Evolutionary conservation across 2,113 vertebrate genomes (phyloP).

Genomic region (Alethe diademata): DNA sequence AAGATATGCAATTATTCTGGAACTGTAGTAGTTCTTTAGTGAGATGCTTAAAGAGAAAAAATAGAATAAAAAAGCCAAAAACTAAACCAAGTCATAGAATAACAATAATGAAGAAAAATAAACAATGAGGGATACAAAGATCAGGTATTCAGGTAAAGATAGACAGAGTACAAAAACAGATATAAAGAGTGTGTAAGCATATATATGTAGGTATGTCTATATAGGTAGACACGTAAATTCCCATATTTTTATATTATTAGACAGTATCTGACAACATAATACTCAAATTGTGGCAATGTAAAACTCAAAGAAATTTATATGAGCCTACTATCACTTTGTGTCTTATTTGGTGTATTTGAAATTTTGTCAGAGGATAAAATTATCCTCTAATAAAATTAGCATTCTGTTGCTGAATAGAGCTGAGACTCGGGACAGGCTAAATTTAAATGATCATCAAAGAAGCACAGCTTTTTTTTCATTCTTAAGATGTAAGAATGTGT

Average conservation of each 20-base stretch:
- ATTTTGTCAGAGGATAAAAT: not conserved
- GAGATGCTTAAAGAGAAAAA: not conserved
- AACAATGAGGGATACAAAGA: not conserved
- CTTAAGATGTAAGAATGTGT: not conserved
- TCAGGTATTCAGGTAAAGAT: not conserved
- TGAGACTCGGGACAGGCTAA: not conserved
- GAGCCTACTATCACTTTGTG: not conserved
- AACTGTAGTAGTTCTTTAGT: not conserved
- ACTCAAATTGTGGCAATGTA: not conserved
- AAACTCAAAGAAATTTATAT: not conserved
- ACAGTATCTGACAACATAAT: not conserved
- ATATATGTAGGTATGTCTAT: not conserved
- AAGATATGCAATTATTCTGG: not conserved
- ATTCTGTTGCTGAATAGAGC: not conserved
- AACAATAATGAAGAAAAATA: not conserved
- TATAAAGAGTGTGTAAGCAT: not conserved
- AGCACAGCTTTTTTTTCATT: not conserved
- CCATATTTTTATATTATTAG: not conserved
- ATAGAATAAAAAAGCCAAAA: not conserved
- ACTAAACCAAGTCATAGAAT: accelerated
- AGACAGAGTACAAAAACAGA: not conserved
- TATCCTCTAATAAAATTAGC: not conserved
- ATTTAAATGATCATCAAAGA: not conserved
- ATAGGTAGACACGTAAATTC: accelerated
- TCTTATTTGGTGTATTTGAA: not conserved